Conservation (phyloP, 2,797 vertebrate genomes). For the Cyprinodon diabolis region DNA sequence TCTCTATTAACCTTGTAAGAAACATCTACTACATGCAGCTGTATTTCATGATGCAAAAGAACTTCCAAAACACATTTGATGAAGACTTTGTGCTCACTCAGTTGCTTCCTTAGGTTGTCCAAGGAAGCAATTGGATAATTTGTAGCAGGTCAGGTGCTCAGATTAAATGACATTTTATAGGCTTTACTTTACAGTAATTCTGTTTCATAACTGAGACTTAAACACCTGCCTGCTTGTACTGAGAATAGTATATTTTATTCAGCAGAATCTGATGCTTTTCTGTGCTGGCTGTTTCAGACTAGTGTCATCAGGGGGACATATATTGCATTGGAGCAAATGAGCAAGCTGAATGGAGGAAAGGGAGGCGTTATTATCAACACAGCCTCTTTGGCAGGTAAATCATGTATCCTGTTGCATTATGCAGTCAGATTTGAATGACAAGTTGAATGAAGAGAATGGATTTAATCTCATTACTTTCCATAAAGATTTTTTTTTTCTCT, state of each 20-base stretch:
- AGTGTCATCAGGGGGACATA: constrained; percentile 70
- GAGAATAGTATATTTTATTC: no score
- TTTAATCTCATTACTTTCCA: no score
- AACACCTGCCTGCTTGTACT: no score
- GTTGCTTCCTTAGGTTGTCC: no score
- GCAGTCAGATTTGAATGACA: neutral
- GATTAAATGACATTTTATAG: no score
- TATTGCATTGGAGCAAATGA: constrained; percentile 78
- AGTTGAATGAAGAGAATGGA: no score
- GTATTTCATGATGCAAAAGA: neutral
- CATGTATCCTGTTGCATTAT: neutral
- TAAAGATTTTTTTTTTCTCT: no score
- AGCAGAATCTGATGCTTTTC: neutral
- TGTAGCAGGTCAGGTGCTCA: no score
- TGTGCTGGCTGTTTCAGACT: constrained; percentile 41
- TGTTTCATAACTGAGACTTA: neutral
- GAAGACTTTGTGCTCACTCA: no score
- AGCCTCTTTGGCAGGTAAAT: constrained; percentile 77
- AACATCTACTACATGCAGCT: neutral
- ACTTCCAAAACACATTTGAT: no score
- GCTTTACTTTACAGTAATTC: no score
- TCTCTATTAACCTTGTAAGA: constrained; percentile 80
- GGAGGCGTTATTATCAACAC: constrained; percentile 79
- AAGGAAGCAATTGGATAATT: no score
- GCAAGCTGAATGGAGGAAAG: constrained; percentile 65